Evolutionary conservation across 2,888 invertebrate genomes (phyloP).

Genomic region (Hirtodrosophila confusa): DNA sequence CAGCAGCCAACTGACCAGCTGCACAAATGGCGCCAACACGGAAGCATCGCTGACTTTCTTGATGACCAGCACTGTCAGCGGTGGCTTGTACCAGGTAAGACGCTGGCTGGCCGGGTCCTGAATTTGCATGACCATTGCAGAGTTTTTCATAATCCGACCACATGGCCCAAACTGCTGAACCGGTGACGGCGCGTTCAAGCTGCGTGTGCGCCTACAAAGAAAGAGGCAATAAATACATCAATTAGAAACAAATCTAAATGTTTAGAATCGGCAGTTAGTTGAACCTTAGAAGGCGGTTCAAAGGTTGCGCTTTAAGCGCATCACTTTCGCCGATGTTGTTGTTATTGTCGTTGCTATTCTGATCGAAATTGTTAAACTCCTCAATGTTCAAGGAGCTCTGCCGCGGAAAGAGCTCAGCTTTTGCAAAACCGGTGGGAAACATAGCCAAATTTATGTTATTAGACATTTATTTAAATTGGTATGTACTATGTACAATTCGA

Average conservation of each 20-base stretch:
- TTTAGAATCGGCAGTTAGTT: not conserved
- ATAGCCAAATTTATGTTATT: constrained; percentile 24
- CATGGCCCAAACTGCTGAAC: constrained; percentile 99
- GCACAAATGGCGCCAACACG: constrained; percentile 95
- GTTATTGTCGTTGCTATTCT: constrained; percentile 16
- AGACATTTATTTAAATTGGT: too few relatives aligned
- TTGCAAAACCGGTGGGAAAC: constrained; percentile 56
- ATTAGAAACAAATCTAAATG: not conserved
- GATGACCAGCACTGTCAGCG: constrained; percentile 97
- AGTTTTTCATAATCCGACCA: constrained; percentile 98
- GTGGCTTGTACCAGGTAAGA: constrained; percentile 98
- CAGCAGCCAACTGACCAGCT: constrained; percentile 96
- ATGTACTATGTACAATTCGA: not conserved
- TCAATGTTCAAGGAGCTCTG: constrained; percentile 55
- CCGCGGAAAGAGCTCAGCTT: constrained; percentile 41
- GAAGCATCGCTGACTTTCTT: constrained; percentile 97
- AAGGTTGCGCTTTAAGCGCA: constrained; percentile 50
- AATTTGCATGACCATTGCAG: constrained; percentile 98
- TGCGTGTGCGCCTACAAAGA: constrained; percentile 94
- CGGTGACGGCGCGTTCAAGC: constrained; percentile 97
- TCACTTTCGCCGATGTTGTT: constrained; percentile 38
- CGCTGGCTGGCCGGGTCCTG: constrained; percentile 99
- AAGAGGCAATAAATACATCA: constrained; percentile 23
- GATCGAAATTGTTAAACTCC: constrained; percentile 46
- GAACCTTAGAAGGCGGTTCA: constrained; percentile 69